A percentile compares a stretch with the other conserved stretches of the same genome.
Conservation (phyloP, 2,888 invertebrate genomes). For the Drymonia ruficornis region DNA sequence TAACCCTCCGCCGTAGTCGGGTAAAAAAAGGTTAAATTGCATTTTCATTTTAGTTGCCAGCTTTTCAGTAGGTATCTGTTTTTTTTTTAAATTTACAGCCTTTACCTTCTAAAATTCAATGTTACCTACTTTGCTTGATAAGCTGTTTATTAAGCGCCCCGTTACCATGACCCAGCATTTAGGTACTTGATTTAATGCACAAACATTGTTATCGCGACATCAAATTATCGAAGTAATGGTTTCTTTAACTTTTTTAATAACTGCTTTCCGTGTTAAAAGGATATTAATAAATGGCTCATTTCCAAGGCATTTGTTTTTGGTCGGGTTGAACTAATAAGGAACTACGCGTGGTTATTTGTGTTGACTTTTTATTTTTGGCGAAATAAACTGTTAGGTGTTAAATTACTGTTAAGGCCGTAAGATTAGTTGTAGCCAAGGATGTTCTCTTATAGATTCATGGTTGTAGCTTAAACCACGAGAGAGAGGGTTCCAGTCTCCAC, state of each 20-base stretch:
- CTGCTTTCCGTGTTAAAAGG: conserved; percentile 28
- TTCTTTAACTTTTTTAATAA: conserved; percentile 31
- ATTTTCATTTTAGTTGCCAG: too few species aligned
- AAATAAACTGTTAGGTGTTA: conserved; percentile 12
- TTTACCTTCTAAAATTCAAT: not conserved
- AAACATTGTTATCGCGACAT: conserved; percentile 19
- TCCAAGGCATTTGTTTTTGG: conserved; percentile 17
- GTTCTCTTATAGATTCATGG: too few species aligned
- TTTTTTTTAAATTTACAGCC: too few species aligned
- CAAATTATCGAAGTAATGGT: conserved; percentile 26
- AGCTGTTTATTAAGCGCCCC: not conserved
- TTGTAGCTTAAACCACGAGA: too few species aligned
- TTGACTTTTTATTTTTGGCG: conserved; percentile 21
- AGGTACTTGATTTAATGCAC: conserved; percentile 16
- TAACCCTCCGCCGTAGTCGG: too few species aligned
- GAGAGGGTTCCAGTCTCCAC: too few species aligned
- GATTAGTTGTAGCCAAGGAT: too few species aligned
- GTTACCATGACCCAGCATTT: conserved; percentile 4
- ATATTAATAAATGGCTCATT: conserved; percentile 35
- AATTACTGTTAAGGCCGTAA: too few species aligned
- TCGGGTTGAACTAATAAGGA: not conserved
- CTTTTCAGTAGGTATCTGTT: too few species aligned
- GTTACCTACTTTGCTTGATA: not conserved
- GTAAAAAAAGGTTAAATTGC: too few species aligned
- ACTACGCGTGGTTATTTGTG: conserved; percentile 14